These are phyloP conservation scores for Polietes domitor DNA, from an alignment of 2,888 invertebrate genomes.

Conservation along the genomic window DNA sequence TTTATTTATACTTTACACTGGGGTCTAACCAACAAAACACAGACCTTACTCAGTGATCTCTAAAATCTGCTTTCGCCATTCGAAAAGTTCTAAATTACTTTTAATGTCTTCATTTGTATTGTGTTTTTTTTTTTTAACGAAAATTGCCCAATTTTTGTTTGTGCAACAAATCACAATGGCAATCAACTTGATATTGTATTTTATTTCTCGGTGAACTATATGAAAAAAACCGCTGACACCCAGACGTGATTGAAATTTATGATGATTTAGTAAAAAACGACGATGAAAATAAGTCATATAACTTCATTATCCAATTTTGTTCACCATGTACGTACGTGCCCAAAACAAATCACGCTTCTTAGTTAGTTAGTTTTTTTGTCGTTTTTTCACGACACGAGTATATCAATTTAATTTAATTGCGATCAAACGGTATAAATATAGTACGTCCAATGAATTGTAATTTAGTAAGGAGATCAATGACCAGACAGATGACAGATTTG, in stretches of 20 bases:
- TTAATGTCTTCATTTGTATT: too few relatives aligned
- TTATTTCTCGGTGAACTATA: neutral
- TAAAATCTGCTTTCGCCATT: too few relatives aligned
- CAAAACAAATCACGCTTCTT: slow-evolving; percentile 32
- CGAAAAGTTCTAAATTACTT: too few relatives aligned
- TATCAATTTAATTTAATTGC: slow-evolving; percentile 27
- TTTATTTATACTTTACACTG: too few relatives aligned
- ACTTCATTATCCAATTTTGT: slow-evolving; percentile 29
- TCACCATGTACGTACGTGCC: neutral
- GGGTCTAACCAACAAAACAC: too few relatives aligned
- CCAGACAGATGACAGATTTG: neutral
- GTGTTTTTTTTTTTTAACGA: neutral
- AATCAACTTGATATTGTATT: neutral
- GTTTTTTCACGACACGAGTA: slow-evolving; percentile 23
- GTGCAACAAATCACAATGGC: neutral
- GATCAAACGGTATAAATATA: neutral
- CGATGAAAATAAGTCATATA: slow-evolving; percentile 38
- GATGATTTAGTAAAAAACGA: slow-evolving; percentile 43
- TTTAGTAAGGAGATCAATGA: slow-evolving; percentile 46
- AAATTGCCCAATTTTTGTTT: slow-evolving; percentile 7
- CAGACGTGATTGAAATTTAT: slow-evolving; percentile 61
- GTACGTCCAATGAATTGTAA: neutral
- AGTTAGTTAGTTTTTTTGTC: neutral
- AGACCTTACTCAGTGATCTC: too few relatives aligned
- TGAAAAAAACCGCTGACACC: slow-evolving; percentile 37